Base-by-base conservation (phyloP, 2,797 vertebrate species). In the Sebastes iracundus region DNA sequence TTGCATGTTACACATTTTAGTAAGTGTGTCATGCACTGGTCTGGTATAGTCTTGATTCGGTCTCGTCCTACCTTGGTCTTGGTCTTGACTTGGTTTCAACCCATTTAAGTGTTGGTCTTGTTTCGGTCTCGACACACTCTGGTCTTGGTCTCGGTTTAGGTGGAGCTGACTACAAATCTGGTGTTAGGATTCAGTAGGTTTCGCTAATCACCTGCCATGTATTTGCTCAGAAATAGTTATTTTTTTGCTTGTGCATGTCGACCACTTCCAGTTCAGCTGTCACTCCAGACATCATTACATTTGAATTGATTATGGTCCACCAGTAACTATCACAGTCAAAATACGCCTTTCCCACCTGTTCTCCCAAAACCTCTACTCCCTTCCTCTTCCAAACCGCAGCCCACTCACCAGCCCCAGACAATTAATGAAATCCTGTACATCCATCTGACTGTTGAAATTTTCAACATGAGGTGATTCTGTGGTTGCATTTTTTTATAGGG, bases 391-490 rank as follows among this genome's bases (percentile, higher is more conserved):
- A 59, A 72, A 22, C 14, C 8, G 2, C 1, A 2, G 32, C 56
- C 69, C 46, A 20, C 64, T 72, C 64, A 62, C 7, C 35, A 61
- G 4, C 27, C 25, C 16, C n/a, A 67, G 65, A 80, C 64, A 74
- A 80, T 84, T 77, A 81, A 68, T 70, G 16, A 73, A 73, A 72
- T 56, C 27, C 33, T 70, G 49, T 69, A 20, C 28, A 33, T 69
- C 14, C 11, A 12, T 75, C 61, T 76, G 59, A 59, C 60, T 61
- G 32, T 25, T 79, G 13, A 66, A 38, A 67, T 70, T 56, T 80
- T 79, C 74, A 81, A 75, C 68, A 60, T 69, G 78, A 62, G 42
- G 58, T 77, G 58, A 46, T 60, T 80, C 67, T 42, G 69, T 81
- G 63, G 67, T 63, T 64, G 33, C 56, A 22, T 28, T 72, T 28